Base-by-base conservation (phyloP, 1,140 invertebrate genomes). In the Acyrthosiphon pisum region DNA sequence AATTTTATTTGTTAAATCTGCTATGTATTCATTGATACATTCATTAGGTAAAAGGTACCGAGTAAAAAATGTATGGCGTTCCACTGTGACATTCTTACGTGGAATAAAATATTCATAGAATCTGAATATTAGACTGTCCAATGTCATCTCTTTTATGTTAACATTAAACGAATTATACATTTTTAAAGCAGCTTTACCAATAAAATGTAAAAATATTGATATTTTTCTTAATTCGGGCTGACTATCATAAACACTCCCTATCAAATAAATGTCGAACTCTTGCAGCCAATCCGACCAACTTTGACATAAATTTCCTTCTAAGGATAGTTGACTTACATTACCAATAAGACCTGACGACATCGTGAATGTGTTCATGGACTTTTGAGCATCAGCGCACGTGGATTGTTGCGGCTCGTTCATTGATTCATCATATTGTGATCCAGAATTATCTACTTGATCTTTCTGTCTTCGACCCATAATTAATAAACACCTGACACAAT, bases 1-100 rank as follows among this genome's bases (percentile, higher is more conserved):
- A 41, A 23, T 86, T 44, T 46, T 86, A 46, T 86, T 86, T 86
- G 22, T 86, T 26, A 46, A 8, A 86, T 86, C 41, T 26, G 22
- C 83, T 41, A 86, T 20, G 46, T 46, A 86, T 86, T 86, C 83
- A 86, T 44, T 86, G 30, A 86, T 46, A 9, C 41, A 26, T 44
- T 87, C 11, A n/a, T 87, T 30, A 0, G 44, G 44, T n/a, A 44
- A 87, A n/a, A 48, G 84, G 6, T 35, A 83, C 1, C 26, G 41
- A n/a, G 41, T 92, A 6, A 50, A 83, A 83, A 92, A 92, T 83
- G 1, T 92, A 91, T n/a, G n/a, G n/a, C n/a, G n/a, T 76, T 91
- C 90, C 0, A 92, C 53, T 8, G 76, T 91, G 1, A 81, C 41
- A 91, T 92, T 92, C 1, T 92, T 92, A 22, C 26, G 6, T 86